These are phyloP conservation scores for Conus betulinus DNA, from an alignment of 1,140 invertebrate species.

Conservation along the genomic window DNA sequence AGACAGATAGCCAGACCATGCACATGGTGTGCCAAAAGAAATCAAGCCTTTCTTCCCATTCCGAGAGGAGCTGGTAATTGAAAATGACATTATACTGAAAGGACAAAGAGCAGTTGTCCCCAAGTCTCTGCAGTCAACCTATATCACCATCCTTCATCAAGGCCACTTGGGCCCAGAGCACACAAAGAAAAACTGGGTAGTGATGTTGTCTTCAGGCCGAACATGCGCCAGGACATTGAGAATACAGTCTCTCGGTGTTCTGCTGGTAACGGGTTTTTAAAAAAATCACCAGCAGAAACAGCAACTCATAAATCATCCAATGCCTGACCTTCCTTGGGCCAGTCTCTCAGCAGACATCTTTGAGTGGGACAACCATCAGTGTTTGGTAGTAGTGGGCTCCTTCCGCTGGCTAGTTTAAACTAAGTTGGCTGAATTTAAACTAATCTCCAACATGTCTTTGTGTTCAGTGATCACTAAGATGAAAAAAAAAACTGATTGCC, in stretches of 20 bases:
- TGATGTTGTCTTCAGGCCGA: neutral
- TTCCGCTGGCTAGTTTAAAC: no score
- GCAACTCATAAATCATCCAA: conserved; percentile 17
- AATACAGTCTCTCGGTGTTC: neutral
- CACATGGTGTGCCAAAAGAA: neutral
- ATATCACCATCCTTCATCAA: conserved; percentile 27
- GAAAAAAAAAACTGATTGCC: conserved; percentile 26
- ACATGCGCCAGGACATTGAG: no score
- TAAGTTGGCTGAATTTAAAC: neutral
- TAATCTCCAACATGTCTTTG: neutral
- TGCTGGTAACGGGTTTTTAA: neutral
- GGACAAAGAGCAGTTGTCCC: conserved; percentile 14
- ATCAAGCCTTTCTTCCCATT: neutral
- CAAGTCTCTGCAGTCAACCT: neutral
- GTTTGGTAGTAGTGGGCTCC: no score
- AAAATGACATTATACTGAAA: neutral
- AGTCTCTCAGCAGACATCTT: neutral
- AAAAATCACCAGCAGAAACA: conserved; percentile 8
- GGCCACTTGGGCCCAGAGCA: conserved; percentile 9
- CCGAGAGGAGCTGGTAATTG: neutral
- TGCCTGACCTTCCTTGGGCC: conserved; percentile 27
- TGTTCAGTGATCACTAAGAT: neutral
- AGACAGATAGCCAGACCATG: no score
- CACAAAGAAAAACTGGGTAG: neutral
- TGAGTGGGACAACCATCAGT: no score